Base-by-base conservation (phyloP, 2,797 vertebrate genomes). In the Syngnathus rostellatus region DNA sequence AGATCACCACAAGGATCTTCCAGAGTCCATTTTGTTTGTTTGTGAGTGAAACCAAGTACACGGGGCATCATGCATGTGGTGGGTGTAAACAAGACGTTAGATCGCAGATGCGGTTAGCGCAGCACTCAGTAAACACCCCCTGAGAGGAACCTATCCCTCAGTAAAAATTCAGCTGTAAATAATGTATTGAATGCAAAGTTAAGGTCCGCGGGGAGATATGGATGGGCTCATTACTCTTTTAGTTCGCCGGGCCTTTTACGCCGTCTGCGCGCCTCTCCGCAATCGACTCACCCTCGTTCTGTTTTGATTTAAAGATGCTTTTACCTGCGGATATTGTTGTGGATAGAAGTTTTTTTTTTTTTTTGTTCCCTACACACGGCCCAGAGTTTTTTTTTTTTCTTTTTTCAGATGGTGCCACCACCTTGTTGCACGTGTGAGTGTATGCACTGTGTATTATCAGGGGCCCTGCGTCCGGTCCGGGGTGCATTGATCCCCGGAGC, bases 101-200 rank as follows among this genome's bases (percentile, higher is more conserved):
- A 73, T 77, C 75, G 79, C 74, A 69, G 82, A 81, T 10, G 70
- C 73, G 77, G 86, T 90, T 88, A 89, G 85, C 85, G 85, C 73
- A 76, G 85, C 6, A 75, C 81, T 83, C 80, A 83, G 81, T 83
- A 82, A 88, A 85, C 81, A 78, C 81, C 82, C 60, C 85, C 77
- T 69, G 84, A 85, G 86, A 88, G 84, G 80, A 87, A 83, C 86
- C 86, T 83, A 86, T 86, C 83, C 81, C 83, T 79, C 84, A 73
- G 85, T 87, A 83, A 87, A 88, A 88, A 87, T 78, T 81, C 86
- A 76, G 86, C 80, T 81, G 86, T 90, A 90, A 90, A 90, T 90
- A 90, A 90, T 89, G 86, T 88, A 90, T 89, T 86, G 87, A 84
- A 89, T 89, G 86, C 86, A 89, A 90, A 89, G 85, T 89, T 88